A percentile compares a stretch with the other conserved stretches of the same genome.
Evolutionary conservation across 2,888 invertebrate species (phyloP).

Genomic region (Blastobasis adustella): DNA sequence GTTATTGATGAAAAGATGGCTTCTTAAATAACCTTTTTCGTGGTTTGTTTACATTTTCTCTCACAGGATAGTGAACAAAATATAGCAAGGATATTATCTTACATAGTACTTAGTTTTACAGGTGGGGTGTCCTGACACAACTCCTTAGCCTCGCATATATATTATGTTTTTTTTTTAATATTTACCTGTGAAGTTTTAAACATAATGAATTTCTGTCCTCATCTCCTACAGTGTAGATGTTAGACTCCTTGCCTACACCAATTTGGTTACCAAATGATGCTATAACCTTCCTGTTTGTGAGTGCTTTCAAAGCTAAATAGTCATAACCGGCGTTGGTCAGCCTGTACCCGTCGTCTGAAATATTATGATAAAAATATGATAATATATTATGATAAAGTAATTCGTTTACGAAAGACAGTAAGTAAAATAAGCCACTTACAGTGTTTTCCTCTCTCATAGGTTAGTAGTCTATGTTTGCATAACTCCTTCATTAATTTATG

Average conservation of each 20-base stretch:
- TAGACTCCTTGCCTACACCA: slow-evolving; percentile 99
- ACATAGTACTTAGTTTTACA: not conserved
- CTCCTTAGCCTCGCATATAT: no score
- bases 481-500: slow-evolving; percentile 93
- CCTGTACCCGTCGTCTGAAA: slow-evolving; percentile 94
- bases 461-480: slow-evolving; percentile 91
- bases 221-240: slow-evolving; percentile 92
- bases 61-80: no score
- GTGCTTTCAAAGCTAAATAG: slow-evolving; percentile 93
- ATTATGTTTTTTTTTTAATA: no score
- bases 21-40: no score
- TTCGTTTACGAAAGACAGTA: not conserved
- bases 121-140: not conserved
- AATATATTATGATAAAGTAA: slow-evolving; percentile 2
- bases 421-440: slow-evolving; percentile 73
- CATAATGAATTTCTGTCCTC: slow-evolving; percentile 87
- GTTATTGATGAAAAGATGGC: no score
- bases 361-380: not conserved
- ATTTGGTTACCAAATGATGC: slow-evolving; percentile 97
- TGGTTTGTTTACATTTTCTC: no score
- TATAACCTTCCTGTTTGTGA: slow-evolving; percentile 85
- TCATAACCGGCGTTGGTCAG: slow-evolving; percentile 97
- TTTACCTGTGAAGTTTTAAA: slow-evolving; percentile 89
- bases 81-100: not conserved
- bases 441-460: slow-evolving; percentile 95